These are phyloP conservation scores for Jacana jacana DNA, from an alignment of 2,113 vertebrate genomes.

Conservation along the genomic window DNA sequence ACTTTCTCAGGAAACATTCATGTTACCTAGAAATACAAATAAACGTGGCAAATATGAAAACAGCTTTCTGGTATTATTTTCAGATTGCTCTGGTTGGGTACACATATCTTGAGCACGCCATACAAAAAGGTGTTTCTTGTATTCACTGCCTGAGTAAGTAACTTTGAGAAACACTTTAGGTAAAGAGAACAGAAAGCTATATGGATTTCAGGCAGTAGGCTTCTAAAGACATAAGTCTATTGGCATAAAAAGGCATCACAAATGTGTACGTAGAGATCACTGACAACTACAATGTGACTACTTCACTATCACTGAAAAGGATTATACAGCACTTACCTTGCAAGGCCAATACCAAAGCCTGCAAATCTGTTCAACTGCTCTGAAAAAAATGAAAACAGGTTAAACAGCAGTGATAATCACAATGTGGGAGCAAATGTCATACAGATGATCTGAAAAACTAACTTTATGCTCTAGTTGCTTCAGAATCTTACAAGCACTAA, in stretches of 20 bases:
- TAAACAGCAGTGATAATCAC: slow-evolving; percentile 13
- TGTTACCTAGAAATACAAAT: background rate
- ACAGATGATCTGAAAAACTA: background rate
- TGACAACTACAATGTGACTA: background rate
- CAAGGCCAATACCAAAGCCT: slow-evolving; percentile 91
- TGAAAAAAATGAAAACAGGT: slow-evolving; percentile 63
- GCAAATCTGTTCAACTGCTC: slow-evolving; percentile 90
- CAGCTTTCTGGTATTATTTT: background rate
- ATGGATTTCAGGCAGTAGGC: background rate
- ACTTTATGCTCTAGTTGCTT: background rate
- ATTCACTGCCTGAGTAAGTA: background rate
- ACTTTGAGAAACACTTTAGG: background rate
- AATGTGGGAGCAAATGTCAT: background rate
- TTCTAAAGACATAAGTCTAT: background rate
- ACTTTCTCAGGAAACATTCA: background rate
- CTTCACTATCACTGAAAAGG: background rate
- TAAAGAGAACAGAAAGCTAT: background rate
- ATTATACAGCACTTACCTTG: slow-evolving; percentile 80
- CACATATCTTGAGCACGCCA: fast-evolving
- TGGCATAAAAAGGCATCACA: background rate
- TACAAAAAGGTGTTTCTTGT: background rate
- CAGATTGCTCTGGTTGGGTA: background rate
- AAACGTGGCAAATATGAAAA: background rate
- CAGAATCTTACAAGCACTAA: background rate
- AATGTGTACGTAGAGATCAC: fast-evolving